Percentiles rank a stretch among this genome's conserved stretches.
These are phyloP conservation scores for Caenorhabditis plicata DNA, from an alignment of 2,888 invertebrate genomes.

Conservation along the genomic window DNA sequence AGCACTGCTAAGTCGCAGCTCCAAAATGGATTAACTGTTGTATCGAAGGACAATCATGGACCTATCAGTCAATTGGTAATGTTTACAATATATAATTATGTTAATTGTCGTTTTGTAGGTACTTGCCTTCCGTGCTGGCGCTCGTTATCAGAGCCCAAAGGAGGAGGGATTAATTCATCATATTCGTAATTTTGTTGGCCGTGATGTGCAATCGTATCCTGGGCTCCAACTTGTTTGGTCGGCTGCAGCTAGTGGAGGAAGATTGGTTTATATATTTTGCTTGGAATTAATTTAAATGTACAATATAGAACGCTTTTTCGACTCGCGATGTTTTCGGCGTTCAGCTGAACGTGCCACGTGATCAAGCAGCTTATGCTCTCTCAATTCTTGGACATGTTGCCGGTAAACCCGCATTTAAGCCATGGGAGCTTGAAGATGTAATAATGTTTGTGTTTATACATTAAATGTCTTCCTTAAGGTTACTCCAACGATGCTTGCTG, in stretches of 20 bases:
- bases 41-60: constrained; percentile 78
- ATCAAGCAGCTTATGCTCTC: constrained; percentile 44
- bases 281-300: neutral
- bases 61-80: constrained; percentile 71
- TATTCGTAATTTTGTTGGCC: constrained; percentile 78
- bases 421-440: constrained; percentile 84
- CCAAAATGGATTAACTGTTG: constrained; percentile 74
- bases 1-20: too few species aligned
- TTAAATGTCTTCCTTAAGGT: neutral
- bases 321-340: constrained; percentile 47
- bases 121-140: constrained; percentile 79
- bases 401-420: constrained; percentile 79
- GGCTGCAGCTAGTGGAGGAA: constrained; percentile 35
- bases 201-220: constrained; percentile 65
- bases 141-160: constrained; percentile 80
- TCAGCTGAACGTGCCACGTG: constrained; percentile 34
- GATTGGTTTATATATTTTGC: constrained; percentile 16
- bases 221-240: constrained; percentile 43
- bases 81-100: neutral
- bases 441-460: neutral
- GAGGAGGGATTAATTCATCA: constrained; percentile 80
- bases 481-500: constrained; percentile 18
- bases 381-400: constrained; percentile 68
- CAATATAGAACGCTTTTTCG: constrained; percentile 32
- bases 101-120: constrained; percentile 68